Evolutionary conservation across 2,113 vertebrate genomes (phyloP).

Genomic region (Antechinus stuartii): DNA sequence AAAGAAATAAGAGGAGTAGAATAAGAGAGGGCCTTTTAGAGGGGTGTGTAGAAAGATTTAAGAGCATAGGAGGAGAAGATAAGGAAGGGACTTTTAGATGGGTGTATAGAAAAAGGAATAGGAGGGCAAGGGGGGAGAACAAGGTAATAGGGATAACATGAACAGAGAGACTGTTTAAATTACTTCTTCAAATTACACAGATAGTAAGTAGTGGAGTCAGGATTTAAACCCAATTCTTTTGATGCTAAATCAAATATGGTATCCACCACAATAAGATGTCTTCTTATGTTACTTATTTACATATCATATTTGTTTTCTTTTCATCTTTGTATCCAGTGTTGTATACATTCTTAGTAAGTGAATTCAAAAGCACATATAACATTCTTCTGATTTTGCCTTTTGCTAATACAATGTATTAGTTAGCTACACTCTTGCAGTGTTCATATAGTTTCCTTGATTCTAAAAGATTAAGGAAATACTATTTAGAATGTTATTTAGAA

Average conservation of each 20-base stretch:
- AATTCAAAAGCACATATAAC: neutral
- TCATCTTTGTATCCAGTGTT: neutral
- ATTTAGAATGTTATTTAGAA: neutral
- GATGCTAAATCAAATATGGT: neutral
- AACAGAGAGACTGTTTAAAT: neutral
- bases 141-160: no score
- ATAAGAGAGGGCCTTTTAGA: no score
- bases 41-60: no score
- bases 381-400: neutral
- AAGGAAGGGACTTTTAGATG: no score
- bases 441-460: neutral
- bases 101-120: no score
- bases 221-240: neutral
- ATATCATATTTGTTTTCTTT: neutral
- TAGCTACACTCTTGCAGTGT: neutral
- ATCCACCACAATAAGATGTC: no score
- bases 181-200: neutral
- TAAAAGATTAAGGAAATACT: neutral
- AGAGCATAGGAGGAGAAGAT: no score
- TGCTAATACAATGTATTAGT: neutral
- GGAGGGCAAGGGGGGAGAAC: no score
- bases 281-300: neutral
- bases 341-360: neutral
- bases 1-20: no score
- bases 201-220: neutral